Base-by-base conservation (phyloP, 2,797 vertebrate genomes). In the Fundulus diaphanus region DNA sequence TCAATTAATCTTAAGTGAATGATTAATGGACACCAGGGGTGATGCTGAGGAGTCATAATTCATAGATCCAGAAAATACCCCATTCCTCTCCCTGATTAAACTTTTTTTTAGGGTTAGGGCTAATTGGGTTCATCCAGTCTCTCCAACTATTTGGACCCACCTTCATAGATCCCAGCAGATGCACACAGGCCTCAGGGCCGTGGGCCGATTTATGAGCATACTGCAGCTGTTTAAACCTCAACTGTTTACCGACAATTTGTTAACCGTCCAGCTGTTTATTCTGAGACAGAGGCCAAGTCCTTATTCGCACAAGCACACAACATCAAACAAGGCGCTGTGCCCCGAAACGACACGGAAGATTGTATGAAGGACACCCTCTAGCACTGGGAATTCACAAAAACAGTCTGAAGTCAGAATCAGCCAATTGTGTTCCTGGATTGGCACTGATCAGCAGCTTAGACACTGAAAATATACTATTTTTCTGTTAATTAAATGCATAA, bases 151-250 rank as follows among this genome's bases (percentile, higher is more conserved):
- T 73, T 65, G 44, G 75, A 82, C 63, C 42, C 3, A 54, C 37
- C 79, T 82, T 46, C 24, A 27, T 18, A 35, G 78, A 61, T 78
- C 73, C 74, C 72, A 65, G 75, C 78, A 83, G 77, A 88, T 51
- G 8, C 76, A 76, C 49, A 3, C 48, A 83, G 81, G 76, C 35
- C 5, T 73, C 68, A 70, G 51, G 78, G 56, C 33, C 49, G 70
- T 70, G 22, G 69, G 71, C 49, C 83, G 70, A 57, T 90, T 89
- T 83, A 93, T 90, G 92, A 91, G 89, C 86, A 88, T 76, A 89
- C 29, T 88, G 76, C 95, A 96, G 94, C 95, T 95, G 95, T 95
- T 95, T 93, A 96, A 95, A 95, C 94, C 90, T 85, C 29, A 42
- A 81, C 74, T 95, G 82, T 94, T 95, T 94, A 92, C 89, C 83